Base-by-base conservation (phyloP, 2,797 vertebrate species). In the Dipus sagitta region DNA sequence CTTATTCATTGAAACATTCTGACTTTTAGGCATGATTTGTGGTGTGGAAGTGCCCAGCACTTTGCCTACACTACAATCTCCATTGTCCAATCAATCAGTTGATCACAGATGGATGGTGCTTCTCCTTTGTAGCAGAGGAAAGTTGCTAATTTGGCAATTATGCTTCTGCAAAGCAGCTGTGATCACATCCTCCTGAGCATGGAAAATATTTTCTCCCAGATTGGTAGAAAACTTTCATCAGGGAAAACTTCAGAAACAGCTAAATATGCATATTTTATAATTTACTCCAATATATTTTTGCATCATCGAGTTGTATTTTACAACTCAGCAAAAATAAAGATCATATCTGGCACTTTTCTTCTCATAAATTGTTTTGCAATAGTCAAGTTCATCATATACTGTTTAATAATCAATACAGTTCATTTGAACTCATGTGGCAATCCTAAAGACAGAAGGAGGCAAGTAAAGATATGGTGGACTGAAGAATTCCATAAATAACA, bases 291-390 rank as follows among this genome's bases (percentile, higher is more conserved):
- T 97, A 95, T 94, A 96, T 96, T 97, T 60, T 88, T 97, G 68
- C 78, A 92, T 94, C 96, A 80, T 42, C 70, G 70, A 96, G 85
- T 88, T 97, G 95, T 52, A 91, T 95, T 96, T 90, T 97, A 62
- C 91, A 96, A 95, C 82, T 98, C 93, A 97, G 62, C 95, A 97
- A 97, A 94, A 97, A 96, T 95, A 97, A 65, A 47, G 68, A 95
- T 71, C 60, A 79, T 13, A 96, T 90, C 96, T 96, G 92, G n/a
- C 54, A 96, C 18, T 76, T 64, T 95, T 96, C 83, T 81, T 72
- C 64, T 94, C 75, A 94, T 90, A 92, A 97, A 72, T 12, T 94
- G 2, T 96, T 47, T 72, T 72, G 71, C 12, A 82, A 77, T 64
- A 89, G 28, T 93, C 42, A 60, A 89, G 10, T 75, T 79, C 12